A percentile compares a stretch with the other conserved stretches of the same genome.
Conservation (phyloP, 2,888 invertebrate species). For the Ophonus ardosiacus region DNA sequence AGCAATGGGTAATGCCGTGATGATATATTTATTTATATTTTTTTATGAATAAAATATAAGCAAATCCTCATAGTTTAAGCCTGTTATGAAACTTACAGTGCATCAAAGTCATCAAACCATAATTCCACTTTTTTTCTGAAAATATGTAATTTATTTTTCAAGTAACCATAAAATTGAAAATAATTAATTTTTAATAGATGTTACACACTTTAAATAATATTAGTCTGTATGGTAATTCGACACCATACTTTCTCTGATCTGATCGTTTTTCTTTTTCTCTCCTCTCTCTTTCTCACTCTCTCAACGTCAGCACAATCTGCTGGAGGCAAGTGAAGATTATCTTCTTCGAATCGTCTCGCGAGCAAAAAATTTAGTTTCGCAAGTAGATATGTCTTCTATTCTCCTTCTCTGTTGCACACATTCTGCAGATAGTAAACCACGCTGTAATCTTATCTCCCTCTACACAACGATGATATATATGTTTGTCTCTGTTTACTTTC, state of each 20-base stretch:
- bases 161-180: too few relatives aligned
- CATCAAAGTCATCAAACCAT: too few relatives aligned
- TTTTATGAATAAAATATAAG: too few relatives aligned
- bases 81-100: too few relatives aligned
- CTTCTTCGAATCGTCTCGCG: constrained; percentile 19
- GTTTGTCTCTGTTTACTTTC: constrained; percentile 3
- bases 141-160: too few relatives aligned
- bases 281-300: background rate
- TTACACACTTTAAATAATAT: background rate
- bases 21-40: too few relatives aligned
- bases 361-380: constrained; percentile 45
- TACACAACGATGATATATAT: background rate
- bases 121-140: too few relatives aligned
- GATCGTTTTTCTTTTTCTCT: background rate
- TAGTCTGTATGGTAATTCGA: background rate
- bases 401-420: background rate
- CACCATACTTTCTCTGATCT: background rate
- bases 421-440: background rate
- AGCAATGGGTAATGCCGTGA: too few relatives aligned
- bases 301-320: constrained; percentile 13
- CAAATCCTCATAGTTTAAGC: too few relatives aligned
- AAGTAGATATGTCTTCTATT: constrained; percentile 25
- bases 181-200: background rate
- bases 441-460: background rate
- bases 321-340: constrained; percentile 26